Conservation (phyloP, 2,113 vertebrate genomes). For the Synchiropus splendidus region DNA sequence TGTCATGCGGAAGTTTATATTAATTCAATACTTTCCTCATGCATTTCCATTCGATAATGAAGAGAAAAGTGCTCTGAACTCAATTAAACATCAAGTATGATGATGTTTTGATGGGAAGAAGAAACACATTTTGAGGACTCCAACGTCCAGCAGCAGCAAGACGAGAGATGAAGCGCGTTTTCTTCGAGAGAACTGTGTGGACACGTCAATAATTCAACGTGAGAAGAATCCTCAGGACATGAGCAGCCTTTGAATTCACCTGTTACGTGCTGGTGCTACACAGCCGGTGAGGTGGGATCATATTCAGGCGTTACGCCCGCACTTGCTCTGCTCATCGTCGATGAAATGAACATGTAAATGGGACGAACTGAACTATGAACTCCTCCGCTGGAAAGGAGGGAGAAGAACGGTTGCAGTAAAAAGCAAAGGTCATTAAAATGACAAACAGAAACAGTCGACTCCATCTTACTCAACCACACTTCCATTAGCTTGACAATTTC, state of each 20-base stretch:
- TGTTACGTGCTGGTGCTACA: not conserved
- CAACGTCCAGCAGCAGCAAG: constrained; percentile 59
- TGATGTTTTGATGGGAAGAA: too few species aligned
- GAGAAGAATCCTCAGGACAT: constrained; percentile 21
- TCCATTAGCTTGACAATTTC: constrained; percentile 67
- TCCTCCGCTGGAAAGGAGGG: not conserved
- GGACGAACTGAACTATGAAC: too few species aligned
- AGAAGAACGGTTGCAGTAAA: constrained; percentile 18
- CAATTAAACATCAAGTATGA: too few species aligned
- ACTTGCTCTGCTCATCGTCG: too few species aligned
- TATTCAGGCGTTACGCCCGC: too few species aligned
- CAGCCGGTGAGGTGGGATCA: too few species aligned
- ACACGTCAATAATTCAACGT: constrained; percentile 42
- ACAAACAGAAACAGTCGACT: constrained; percentile 61
- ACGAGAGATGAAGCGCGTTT: constrained; percentile 76
- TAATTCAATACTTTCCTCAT: too few species aligned
- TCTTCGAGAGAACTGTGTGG: constrained; percentile 65
- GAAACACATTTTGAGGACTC: too few species aligned
- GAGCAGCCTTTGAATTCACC: constrained; percentile 9
- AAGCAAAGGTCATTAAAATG: constrained; percentile 47
- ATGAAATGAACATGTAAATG: too few species aligned
- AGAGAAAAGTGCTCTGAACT: too few species aligned
- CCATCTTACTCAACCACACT: constrained; percentile 55
- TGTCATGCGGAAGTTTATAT: too few species aligned
- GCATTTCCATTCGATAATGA: too few species aligned